phyloP scores from a whole-genome alignment of 2,113 vertebrate genomes.

The Notechis scutatus region DNA sequence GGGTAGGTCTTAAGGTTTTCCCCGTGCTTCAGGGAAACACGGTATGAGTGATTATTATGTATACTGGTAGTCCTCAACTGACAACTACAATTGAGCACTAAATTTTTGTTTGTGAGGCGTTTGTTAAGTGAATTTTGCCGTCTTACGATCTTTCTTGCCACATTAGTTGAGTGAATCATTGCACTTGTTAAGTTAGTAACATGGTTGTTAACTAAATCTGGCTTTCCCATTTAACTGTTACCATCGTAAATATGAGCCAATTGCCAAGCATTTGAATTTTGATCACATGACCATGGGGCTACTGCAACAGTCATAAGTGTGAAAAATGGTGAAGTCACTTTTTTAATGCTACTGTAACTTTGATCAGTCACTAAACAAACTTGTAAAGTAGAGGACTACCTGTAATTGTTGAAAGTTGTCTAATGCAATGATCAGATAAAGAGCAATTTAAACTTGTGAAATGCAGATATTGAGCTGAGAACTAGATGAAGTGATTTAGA shows the following conservation, averaged over 20 bases:
- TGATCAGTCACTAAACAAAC: neutral
- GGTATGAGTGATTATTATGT: neutral
- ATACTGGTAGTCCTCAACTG: too few species aligned
- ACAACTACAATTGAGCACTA: neutral
- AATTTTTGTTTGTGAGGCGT: neutral
- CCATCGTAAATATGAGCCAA: neutral
- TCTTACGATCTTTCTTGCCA: too few species aligned
- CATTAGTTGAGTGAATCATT: too few species aligned
- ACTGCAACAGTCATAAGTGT: neutral
- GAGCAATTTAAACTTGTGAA: neutral
- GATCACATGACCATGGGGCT: neutral
- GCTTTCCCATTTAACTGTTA: neutral
- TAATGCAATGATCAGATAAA: neutral
- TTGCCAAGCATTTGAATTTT: neutral
- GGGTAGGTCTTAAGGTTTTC: too few species aligned
- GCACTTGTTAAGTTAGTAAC: neutral
- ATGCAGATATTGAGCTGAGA: neutral
- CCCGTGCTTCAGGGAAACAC: too few species aligned
- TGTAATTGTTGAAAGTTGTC: neutral
- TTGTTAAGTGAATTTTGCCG: too few species aligned
- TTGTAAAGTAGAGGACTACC: neutral
- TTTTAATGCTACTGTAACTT: neutral
- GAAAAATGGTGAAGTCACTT: neutral
- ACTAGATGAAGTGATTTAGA: neutral
- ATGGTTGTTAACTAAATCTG: neutral